phyloP scores from a whole-genome alignment of 2,888 invertebrate genomes.

The Gerris lacustris region DNA sequence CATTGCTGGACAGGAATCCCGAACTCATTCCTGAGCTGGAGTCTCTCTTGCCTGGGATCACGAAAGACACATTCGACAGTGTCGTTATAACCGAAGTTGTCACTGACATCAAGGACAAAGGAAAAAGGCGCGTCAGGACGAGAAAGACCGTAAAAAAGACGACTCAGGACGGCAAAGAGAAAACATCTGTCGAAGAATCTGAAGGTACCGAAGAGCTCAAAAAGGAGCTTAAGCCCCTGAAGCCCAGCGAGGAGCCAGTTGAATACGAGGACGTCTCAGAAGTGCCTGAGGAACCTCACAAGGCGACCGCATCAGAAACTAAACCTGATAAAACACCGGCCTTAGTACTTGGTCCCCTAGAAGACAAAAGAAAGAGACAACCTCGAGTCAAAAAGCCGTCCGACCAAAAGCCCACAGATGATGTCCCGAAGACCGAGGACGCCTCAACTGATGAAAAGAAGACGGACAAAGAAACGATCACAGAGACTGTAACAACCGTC shows the following conservation, averaged over 20 bases:
- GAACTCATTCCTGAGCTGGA: background rate
- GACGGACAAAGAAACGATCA: no score
- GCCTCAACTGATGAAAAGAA: no score
- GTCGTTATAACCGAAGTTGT: background rate
- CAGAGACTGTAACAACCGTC: no score
- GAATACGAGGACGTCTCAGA: background rate
- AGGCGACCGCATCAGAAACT: no score
- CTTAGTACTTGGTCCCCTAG: background rate
- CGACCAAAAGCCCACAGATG: background rate
- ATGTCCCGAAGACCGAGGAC: background rate
- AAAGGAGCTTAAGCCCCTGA: background rate
- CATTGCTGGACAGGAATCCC: background rate
- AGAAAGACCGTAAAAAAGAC: background rate
- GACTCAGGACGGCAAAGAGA: background rate
- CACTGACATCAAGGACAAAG: background rate
- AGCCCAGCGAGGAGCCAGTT: background rate
- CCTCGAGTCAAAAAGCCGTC: background rate
- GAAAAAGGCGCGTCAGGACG: background rate
- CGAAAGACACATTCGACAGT: background rate
- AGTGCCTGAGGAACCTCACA: background rate
- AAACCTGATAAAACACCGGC: background rate
- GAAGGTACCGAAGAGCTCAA: background rate
- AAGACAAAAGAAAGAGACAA: background rate
- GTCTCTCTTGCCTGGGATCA: background rate
- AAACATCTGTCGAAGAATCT: background rate